Evolutionary conservation across 30 jellyfish, hydroid and myxozoan genomes (phyloP).

Genomic region (Pelagia noctiluca): DNA sequence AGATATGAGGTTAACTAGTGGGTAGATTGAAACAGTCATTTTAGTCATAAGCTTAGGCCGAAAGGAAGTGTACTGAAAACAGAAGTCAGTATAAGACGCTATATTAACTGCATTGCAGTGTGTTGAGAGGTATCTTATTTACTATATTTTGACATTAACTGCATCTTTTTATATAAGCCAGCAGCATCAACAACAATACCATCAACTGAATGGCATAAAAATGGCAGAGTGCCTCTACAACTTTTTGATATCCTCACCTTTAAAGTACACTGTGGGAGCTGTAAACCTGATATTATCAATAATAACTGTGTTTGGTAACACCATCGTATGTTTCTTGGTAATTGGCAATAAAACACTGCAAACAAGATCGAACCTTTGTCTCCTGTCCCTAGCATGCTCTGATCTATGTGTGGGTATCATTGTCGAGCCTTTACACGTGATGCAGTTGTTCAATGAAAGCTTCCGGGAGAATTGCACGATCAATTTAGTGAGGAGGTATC

Average conservation of each 20-base stretch:
- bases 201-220: too few species aligned
- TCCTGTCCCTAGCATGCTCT: constrained; percentile 72
- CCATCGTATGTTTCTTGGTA: constrained; percentile 36
- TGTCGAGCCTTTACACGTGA: constrained; percentile 56
- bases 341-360: constrained; percentile 33
- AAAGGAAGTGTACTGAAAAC: too few species aligned
- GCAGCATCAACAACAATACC: too few species aligned
- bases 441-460: constrained; percentile 44
- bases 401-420: constrained; percentile 78
- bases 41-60: too few species aligned
- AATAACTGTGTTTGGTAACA: constrained; percentile 53
- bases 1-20: too few species aligned
- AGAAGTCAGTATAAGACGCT: too few species aligned
- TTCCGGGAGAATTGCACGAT: constrained; percentile 50
- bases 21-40: too few species aligned
- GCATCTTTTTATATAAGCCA: too few species aligned
- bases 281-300: constrained; percentile 32
- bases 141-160: too few species aligned
- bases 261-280: constrained; percentile 47
- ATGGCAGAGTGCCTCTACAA: constrained; percentile 51
- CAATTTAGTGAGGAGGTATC: constrained; percentile 57
- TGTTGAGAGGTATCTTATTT: too few species aligned
- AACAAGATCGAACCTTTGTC: constrained; percentile 58
- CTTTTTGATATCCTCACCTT: constrained; percentile 8
- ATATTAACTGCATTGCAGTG: too few species aligned